Base-by-base conservation (phyloP, 2,888 invertebrate species). In the Chrysina gloriosa region DNA sequence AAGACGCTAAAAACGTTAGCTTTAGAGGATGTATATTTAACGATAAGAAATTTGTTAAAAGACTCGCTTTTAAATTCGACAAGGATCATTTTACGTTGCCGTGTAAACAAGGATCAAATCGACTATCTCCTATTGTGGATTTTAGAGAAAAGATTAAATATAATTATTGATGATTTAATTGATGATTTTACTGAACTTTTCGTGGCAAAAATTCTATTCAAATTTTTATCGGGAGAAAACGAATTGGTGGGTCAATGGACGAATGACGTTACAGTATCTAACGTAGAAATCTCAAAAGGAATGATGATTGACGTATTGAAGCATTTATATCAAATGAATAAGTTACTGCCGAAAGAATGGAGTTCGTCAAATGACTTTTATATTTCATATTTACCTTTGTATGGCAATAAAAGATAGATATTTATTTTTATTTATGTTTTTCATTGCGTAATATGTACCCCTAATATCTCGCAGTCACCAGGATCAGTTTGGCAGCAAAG, bases 51-150 rank as follows among this genome's bases (percentile, higher is more conserved):
- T 69, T 80, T 86, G 73, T 84, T 85, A n/a, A 82, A 82, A 68
- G 86, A 86, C 31, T 85, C 85, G 52, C 84, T 87, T 69, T 82
- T 85, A 0, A 84, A 86, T 5, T 84, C 86, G 78, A 84, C 86
- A 74, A 89, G 87, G 80, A 80, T 89, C 36, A 80, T 89, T 25
- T 76, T 89, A 29, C 85, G 84, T 79, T 86, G 86, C 73, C 81
- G 82, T 27, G 75, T 84, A 63, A 82, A 85, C 0, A 76, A 83
- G 0, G 75, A 78, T 14, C 82, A 84, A 31, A 85, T 82, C 63
- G 85, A 89, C 72, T 87, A 84, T 77, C 70, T 90, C 23, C 79
- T 89, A 1, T 79, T 90, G 47, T 89, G 89, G 89, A 81, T 89
- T 1, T 84, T 89, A 80, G 89, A 90, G 75, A 88, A 86, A 74